Base-by-base conservation (phyloP, 2,888 invertebrate species). In the Acleris emargana region DNA sequence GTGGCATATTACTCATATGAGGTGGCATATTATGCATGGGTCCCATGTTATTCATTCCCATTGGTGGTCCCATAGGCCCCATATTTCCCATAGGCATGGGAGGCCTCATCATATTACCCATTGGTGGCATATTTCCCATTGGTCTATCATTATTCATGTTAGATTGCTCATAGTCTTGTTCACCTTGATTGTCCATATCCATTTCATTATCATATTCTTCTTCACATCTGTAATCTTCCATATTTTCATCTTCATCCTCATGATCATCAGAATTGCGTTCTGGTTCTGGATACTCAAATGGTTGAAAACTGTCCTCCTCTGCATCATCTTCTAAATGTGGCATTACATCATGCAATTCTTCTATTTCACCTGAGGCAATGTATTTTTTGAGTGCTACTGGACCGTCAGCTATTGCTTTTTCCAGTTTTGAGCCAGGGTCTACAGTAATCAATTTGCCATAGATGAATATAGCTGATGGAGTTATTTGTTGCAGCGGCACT, bases 381-480 rank as follows among this genome's bases (percentile, higher is more conserved):
- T 95, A 95, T 78, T 95, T 96, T 78, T 96, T 96, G 20, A 97
- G 90, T 50, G 96, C 95, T 59, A 96, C 94, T 16, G 96, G 95
- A 6, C 97, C 97, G 76, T 96, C 96, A 17, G 94, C 91, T 71
- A 97, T 96, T 7, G 96, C 96, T 71, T 94, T 94, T 76, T 96
- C 96, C 59, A 97, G 83, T 78, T 95, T 95, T 13, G 97, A 96
- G 43, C 96, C 96, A 54, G 96, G 90, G 87, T 95, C 95, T 16
- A 97, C 96, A 43, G 95, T 93, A 72, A 97, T 94, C 69, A 96
- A 91, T 93, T 96, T 97, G n/a, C 96, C 97, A 85, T 97, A 97
- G 64, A 97, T 94, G 73, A 96, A 95, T 76, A 97, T 96, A 2
- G 96, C 96, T 72, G 96, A 95, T 16, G 97, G 96, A 73, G 95